phyloP scores from a whole-genome alignment of 2,113 vertebrate species.

The Neodon shergylaensis region DNA sequence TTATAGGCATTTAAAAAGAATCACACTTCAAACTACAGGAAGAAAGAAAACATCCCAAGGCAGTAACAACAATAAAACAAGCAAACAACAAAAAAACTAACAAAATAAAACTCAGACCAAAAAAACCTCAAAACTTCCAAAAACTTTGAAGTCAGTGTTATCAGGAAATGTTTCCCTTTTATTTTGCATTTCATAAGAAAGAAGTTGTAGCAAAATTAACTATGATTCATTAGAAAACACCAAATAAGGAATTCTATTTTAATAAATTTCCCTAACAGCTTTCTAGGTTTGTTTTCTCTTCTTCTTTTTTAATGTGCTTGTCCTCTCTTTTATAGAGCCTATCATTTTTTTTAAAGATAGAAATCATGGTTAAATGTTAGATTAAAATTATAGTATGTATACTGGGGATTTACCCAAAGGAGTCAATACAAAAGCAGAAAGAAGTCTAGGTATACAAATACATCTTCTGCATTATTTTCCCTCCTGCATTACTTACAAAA shows the following conservation, averaged over 20 bases:
- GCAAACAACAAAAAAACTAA: constrained; percentile 68
- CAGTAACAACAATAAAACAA: constrained; percentile 52
- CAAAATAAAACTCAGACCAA: constrained; percentile 40
- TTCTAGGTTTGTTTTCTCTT: neutral
- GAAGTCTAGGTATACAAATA: constrained; percentile 29
- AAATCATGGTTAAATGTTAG: constrained; percentile 28
- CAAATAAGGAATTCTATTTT: constrained; percentile 16
- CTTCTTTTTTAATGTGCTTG: neutral
- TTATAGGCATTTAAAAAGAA: constrained; percentile 68
- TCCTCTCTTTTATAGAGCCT: constrained; percentile 29
- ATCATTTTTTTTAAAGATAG: constrained; percentile 51
- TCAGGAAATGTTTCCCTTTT: neutral
- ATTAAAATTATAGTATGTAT: constrained; percentile 55
- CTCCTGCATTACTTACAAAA: constrained; percentile 26
- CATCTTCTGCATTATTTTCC: constrained; percentile 2
- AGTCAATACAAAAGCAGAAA: constrained; percentile 38
- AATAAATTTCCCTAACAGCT: constrained; percentile 40
- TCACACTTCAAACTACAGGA: constrained; percentile 62
- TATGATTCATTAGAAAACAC: constrained; percentile 42
- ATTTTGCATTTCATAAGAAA: constrained; percentile 1
- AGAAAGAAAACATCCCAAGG: constrained; percentile 69
- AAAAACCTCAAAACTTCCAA: constrained; percentile 36
- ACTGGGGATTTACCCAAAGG: constrained; percentile 7
- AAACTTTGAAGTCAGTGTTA: constrained; percentile 43
- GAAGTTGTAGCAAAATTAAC: constrained; percentile 50